These are phyloP conservation scores for Aspidiotus destructor DNA, from an alignment of 2,888 invertebrate species.

Conservation along the genomic window DNA sequence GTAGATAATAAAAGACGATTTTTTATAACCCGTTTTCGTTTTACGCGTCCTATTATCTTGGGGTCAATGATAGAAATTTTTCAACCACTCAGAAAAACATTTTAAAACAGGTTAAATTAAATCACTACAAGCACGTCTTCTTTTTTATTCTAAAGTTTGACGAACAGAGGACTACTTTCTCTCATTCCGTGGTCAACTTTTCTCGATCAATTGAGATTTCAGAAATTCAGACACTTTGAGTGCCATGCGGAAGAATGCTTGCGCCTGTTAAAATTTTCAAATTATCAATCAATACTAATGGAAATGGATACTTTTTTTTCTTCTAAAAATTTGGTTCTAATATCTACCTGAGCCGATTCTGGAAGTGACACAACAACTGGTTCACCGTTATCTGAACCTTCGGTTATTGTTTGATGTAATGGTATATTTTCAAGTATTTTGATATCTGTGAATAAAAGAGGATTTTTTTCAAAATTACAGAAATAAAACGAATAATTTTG, in stretches of 20 bases:
- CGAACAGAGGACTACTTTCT: no score
- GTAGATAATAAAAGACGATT: neutral
- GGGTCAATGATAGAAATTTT: neutral
- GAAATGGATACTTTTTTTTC: neutral
- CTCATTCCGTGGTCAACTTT: no score
- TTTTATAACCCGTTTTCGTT: neutral
- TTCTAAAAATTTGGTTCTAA: neutral
- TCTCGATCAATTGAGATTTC: neutral
- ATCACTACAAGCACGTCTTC: no score
- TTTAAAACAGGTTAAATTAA: no score
- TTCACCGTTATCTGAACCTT: conserved; percentile 60
- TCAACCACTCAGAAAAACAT: neutral
- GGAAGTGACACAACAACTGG: conserved; percentile 63
- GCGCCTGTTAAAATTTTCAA: conserved; percentile 36
- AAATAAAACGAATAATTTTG: conserved; percentile 13
- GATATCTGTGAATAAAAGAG: conserved; percentile 41
- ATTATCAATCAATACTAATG: neutral
- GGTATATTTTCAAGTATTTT: conserved; percentile 63
- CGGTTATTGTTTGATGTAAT: conserved; percentile 57
- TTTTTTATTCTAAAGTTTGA: no score
- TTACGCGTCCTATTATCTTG: neutral
- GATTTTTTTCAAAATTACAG: neutral
- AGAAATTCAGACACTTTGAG: conserved; percentile 8
- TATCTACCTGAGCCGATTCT: conserved; percentile 43
- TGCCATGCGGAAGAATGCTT: conserved; percentile 33